A percentile compares a stretch with the other conserved stretches of the same genome.
Evolutionary conservation across 1,140 invertebrate genomes (phyloP).

Genomic region (Arion vulgaris): DNA sequence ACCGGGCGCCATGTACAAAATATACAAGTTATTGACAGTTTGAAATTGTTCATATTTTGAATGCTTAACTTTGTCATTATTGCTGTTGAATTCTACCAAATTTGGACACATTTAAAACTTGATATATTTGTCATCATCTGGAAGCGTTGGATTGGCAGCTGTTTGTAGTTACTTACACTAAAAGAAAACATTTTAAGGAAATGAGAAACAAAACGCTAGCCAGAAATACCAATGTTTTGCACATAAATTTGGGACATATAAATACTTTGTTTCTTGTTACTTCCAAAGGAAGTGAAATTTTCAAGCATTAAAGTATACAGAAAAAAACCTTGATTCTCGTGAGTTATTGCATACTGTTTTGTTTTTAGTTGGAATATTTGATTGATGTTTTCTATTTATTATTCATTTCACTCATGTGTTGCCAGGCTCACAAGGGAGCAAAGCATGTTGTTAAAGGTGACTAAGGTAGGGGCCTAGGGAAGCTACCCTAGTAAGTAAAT

Average conservation of each 20-base stretch:
- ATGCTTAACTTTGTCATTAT: neutral
- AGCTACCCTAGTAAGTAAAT: too few species aligned
- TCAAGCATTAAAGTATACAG: neutral
- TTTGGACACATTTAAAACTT: neutral
- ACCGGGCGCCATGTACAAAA: too few species aligned
- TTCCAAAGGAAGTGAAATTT: constrained; percentile 7
- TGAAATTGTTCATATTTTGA: neutral
- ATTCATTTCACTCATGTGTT: too few species aligned
- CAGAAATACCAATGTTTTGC: constrained; percentile 14
- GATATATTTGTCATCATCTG: neutral
- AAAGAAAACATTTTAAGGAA: neutral
- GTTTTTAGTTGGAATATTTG: too few species aligned
- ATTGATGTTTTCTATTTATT: too few species aligned
- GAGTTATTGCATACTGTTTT: too few species aligned
- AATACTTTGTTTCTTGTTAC: neutral
- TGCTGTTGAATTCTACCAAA: neutral
- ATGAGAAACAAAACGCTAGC: neutral
- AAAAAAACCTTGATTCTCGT: neutral
- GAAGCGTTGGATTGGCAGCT: neutral
- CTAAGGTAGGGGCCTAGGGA: too few species aligned
- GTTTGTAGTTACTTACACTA: neutral
- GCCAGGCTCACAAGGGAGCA: too few species aligned
- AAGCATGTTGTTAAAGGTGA: too few species aligned
- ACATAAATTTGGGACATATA: constrained; percentile 3
- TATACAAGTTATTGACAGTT: too few species aligned